Evolutionary conservation across 30 jellyfish, hydroid and myxozoan genomes (phyloP).

Genomic region (Hydra vulgaris): DNA sequence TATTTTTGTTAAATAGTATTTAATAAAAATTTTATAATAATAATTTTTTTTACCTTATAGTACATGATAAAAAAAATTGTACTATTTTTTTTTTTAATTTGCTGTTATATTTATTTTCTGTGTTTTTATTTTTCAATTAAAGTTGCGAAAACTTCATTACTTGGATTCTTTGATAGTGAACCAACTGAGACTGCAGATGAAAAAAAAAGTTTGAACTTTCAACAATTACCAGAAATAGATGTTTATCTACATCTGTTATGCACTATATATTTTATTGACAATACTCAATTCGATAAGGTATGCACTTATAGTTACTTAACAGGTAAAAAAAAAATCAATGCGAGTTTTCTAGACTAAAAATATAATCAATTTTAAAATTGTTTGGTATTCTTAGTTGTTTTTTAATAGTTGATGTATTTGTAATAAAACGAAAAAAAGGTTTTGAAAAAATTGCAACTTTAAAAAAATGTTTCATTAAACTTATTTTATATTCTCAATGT

Average conservation of each 20-base stretch:
- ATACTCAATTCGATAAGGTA: constrained; percentile 50
- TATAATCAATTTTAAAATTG: too few relatives aligned
- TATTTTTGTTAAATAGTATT: background rate
- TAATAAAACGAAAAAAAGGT: too few relatives aligned
- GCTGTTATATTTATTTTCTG: background rate
- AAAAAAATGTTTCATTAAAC: too few relatives aligned
- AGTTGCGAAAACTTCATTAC: constrained; percentile 27
- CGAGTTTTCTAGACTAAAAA: too few relatives aligned
- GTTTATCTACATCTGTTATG: constrained; percentile 58
- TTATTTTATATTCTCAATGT: too few relatives aligned
- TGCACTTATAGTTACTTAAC: too few relatives aligned
- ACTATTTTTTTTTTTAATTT: background rate
- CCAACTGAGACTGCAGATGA: constrained; percentile 39
- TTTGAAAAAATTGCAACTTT: too few relatives aligned
- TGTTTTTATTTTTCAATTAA: background rate
- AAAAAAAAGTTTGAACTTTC: constrained; percentile 40
- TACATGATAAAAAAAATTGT: background rate
- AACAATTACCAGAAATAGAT: constrained; percentile 79
- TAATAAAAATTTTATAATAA: background rate
- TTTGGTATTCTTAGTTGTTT: too few relatives aligned
- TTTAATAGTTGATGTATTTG: too few relatives aligned
- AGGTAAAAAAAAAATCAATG: too few relatives aligned
- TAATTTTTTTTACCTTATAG: background rate
- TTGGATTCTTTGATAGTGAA: constrained; percentile 31
- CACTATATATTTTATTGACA: constrained; percentile 43